These are phyloP conservation scores for Anthopleura xanthogrammica DNA, from an alignment of 92 coral and sea anemone genomes.

Conservation along the genomic window DNA sequence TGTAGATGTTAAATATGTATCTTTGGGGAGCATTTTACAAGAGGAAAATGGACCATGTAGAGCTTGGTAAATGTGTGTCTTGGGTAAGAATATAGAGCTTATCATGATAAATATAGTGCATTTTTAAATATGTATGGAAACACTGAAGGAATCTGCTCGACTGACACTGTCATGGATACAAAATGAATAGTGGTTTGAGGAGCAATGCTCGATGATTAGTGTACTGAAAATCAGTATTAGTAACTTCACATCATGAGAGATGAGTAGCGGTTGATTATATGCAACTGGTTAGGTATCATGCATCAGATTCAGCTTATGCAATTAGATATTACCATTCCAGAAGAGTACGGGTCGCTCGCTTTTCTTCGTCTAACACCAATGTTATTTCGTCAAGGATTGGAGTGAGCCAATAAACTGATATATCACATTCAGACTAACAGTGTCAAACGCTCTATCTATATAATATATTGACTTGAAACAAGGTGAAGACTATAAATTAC, in stretches of 20 bases:
- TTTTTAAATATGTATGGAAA: no score
- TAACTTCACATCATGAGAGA: neutral
- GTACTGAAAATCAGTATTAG: neutral
- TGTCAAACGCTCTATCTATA: neutral
- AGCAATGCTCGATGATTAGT: neutral
- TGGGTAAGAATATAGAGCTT: neutral
- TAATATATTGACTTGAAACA: neutral
- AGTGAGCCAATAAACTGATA: neutral
- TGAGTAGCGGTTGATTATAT: neutral
- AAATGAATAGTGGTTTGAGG: neutral
- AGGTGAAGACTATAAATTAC: neutral
- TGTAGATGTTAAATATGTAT: no score
- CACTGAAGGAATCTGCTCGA: no score
- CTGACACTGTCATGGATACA: neutral
- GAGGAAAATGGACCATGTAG: neutral
- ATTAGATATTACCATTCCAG: slow-evolving; percentile 8
- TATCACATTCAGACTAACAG: neutral
- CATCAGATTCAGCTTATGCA: neutral
- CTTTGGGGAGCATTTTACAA: neutral
- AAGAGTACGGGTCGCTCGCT: neutral
- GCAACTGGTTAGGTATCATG: slow-evolving; percentile 8
- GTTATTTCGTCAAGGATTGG: neutral
- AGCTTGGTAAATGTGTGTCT: neutral
- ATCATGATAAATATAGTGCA: neutral
- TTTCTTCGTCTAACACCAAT: neutral